Evolutionary conservation across 2,113 vertebrate species (phyloP), one percentile per base, ranked within the genome.

Genomic region (Pelmatolapia mariae): DNA sequence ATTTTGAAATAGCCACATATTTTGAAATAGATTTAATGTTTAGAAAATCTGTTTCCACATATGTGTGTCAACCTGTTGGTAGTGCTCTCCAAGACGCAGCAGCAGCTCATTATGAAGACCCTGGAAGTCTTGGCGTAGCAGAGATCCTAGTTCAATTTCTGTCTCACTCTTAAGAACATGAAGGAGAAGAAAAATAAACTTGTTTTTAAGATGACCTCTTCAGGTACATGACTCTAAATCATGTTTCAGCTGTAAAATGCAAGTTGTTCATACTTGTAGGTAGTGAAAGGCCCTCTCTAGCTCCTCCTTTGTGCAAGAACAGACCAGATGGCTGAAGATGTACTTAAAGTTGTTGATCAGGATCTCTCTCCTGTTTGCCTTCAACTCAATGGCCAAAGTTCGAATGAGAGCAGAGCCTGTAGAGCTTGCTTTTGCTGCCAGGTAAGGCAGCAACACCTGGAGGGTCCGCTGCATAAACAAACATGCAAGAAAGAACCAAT

Each of bases 261-360:
- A 13, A 13, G 6, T 54, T 9, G 36, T 50, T 10, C 31, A 89
- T 96, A 99, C 99, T 97, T 99, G 98, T 4, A 99, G 96, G 94
- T 99, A 99, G 93, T 99, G 98, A 94, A 99, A 98, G 0, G 98
- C 98, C 86, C 96, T 96, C 92, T 99, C 98, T 76, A 99, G 96
- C 92, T 99, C 98, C 93, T 98, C 98, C 91, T 99, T 99, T 76
- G 98, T 97, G 96, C 99, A 99, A 87, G 98, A 99, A 93, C 98
- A 99, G 63, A 99, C 98, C 94, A 99, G 96, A 79, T 99, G 98
- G 88, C 98, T 99, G 92, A 99, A 99, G 91, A 99, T 99, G 92
- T 99, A 99, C 84, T 99, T 99, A 95, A 99, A 99, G 94, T 99
- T 99, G 94, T 98, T 99, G 94, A 99, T 98, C 53, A 99, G 96